Conservation (phyloP, 2,888 invertebrate genomes). For the Heterodera filipjevi region DNA sequence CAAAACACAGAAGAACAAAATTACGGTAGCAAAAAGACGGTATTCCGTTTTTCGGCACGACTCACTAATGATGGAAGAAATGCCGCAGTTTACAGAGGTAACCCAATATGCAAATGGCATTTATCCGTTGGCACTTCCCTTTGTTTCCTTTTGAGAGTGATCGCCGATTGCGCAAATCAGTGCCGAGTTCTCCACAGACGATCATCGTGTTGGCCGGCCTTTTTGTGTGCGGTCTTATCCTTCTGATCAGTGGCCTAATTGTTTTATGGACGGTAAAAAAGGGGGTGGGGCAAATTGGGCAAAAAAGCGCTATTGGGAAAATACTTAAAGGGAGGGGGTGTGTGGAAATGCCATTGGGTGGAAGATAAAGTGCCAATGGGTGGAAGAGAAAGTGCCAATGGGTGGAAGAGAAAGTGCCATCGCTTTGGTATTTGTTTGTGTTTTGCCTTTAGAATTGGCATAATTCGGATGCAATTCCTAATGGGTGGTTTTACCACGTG, state of each 20-base stretch:
- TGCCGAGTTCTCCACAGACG: constrained; percentile 61
- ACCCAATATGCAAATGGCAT: not conserved
- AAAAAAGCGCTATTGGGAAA: not conserved
- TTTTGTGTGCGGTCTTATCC: constrained; percentile 59
- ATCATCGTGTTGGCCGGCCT: constrained; percentile 62
- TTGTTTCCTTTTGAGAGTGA: constrained; percentile 45
- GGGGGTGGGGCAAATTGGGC: too few species aligned
- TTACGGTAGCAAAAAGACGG: constrained; percentile 14
- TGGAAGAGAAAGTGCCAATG: too few species aligned
- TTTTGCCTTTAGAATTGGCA: not conserved
- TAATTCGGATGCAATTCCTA: not conserved
- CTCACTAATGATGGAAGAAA: constrained; percentile 14
- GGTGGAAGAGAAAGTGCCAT: too few species aligned
- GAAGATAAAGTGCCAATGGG: too few species aligned
- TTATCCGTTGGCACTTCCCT: not conserved
- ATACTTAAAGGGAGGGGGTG: constrained; percentile 10
- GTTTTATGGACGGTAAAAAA: constrained; percentile 59
- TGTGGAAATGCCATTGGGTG: not conserved
- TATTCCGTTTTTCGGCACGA: constrained; percentile 25
- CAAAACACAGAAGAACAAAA: constrained; percentile 12
- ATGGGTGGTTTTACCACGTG: constrained; percentile 42
- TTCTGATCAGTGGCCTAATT: constrained; percentile 59
- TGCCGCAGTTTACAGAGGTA: constrained; percentile 19
- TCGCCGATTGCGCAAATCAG: constrained; percentile 53
- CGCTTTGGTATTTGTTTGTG: not conserved